phyloP scores from a whole-genome alignment of 53 echinoderm and acorn worm species.

The Mesocentrotus franciscanus region DNA sequence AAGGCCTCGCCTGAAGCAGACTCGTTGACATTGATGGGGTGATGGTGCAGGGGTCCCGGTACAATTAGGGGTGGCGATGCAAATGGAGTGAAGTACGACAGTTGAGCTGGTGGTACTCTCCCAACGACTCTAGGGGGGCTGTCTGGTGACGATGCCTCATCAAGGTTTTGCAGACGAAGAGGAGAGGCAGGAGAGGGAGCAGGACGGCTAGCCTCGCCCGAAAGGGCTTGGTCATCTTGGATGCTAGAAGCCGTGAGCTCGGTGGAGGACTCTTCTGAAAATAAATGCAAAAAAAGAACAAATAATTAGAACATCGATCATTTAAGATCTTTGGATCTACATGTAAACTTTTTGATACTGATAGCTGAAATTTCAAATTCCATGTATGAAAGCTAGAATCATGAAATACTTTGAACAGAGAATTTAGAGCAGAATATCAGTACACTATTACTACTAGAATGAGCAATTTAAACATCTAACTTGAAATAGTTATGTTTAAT shows the following conservation, averaged over 20 bases:
- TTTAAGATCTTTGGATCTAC: too few species aligned
- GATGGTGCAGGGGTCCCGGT: not conserved
- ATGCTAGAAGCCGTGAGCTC: not conserved
- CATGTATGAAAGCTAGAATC: too few species aligned
- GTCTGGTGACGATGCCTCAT: not conserved
- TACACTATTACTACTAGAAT: too few species aligned
- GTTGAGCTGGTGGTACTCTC: not conserved
- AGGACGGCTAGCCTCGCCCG: not conserved
- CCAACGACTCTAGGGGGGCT: not conserved
- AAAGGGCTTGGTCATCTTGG: not conserved
- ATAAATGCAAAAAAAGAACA: not conserved
- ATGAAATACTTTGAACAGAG: too few species aligned
- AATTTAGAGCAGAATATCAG: too few species aligned
- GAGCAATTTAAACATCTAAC: too few species aligned
- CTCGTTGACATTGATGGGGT: not conserved
- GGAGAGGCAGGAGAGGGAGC: not conserved
- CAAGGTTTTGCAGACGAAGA: not conserved
- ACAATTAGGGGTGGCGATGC: not conserved
- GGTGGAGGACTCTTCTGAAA: not conserved
- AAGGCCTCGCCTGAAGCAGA: not conserved
- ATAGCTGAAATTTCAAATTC: too few species aligned
- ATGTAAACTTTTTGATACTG: too few species aligned
- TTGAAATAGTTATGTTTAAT: too few species aligned
- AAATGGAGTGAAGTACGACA: not conserved
- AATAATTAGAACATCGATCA: not conserved